These are phyloP conservation scores for Mus caroli DNA, from an alignment of 2,797 vertebrate genomes.

Conservation along the genomic window DNA sequence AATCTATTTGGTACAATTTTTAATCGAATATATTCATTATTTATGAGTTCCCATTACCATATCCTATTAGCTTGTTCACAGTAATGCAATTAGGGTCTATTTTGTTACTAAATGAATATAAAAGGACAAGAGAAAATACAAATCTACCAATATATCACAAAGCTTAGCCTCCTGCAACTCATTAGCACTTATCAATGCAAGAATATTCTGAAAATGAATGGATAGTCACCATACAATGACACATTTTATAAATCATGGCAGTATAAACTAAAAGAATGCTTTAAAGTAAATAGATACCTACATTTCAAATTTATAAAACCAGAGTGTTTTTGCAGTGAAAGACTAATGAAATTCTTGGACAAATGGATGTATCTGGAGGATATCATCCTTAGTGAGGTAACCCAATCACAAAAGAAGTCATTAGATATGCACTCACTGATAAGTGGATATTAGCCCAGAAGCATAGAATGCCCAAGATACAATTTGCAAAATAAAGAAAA, in stretches of 20 bases:
- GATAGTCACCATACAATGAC: neutral
- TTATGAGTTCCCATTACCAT: constrained; percentile 56
- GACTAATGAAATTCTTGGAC: neutral
- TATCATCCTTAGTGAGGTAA: too few species aligned
- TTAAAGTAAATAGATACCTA: constrained; percentile 36
- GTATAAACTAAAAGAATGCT: constrained; percentile 33
- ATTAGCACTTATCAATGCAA: constrained; percentile 48
- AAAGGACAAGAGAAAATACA: constrained; percentile 22
- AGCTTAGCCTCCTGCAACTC: neutral
- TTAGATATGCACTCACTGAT: too few species aligned
- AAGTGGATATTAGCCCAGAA: too few species aligned
- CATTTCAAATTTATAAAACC: neutral
- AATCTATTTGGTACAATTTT: constrained; percentile 64
- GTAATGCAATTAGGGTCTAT: constrained; percentile 23
- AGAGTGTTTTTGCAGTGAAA: neutral
- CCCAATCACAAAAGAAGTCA: too few species aligned
- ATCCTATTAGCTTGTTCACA: constrained; percentile 50
- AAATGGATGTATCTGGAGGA: too few species aligned
- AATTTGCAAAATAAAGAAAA: too few species aligned
- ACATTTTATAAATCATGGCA: constrained; percentile 46
- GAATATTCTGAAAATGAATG: constrained; percentile 41
- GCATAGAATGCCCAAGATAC: too few species aligned
- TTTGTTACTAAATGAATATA: constrained; percentile 49
- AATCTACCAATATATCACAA: neutral
- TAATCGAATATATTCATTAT: constrained; percentile 47